Evolutionary conservation across 1,140 invertebrate species (phyloP).

Genomic region (Apis cerana): DNA sequence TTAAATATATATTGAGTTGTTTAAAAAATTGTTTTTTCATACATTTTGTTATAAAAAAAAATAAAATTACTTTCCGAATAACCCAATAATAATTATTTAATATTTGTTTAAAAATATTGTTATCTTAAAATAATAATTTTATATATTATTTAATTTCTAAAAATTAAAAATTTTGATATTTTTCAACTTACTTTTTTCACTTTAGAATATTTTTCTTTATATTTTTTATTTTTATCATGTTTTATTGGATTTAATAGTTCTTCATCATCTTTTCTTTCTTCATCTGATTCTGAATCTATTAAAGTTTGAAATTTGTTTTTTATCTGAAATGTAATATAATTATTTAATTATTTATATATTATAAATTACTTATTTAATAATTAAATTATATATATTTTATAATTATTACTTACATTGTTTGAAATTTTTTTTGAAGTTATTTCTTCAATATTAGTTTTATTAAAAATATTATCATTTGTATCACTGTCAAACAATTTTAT

Average conservation of each 20-base stretch:
- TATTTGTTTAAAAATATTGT: neutral
- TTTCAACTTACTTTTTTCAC: conserved; percentile 27
- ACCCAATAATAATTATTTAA: neutral
- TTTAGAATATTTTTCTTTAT: conserved; percentile 19
- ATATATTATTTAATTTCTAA: neutral
- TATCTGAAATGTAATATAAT: conserved; percentile 12
- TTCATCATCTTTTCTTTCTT: conserved; percentile 16
- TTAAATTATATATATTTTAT: neutral
- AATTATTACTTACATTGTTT: neutral
- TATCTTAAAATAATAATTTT: neutral
- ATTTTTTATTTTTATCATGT: conserved; percentile 8
- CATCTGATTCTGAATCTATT: conserved; percentile 56
- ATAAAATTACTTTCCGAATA: no score
- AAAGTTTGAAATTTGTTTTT: conserved; percentile 1
- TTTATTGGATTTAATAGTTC: conserved; percentile 2
- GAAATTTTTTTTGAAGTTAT: neutral
- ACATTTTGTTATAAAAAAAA: no score
- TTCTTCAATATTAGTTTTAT: neutral
- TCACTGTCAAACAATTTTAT: conserved; percentile 55
- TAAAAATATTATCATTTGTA: conserved; percentile 41
- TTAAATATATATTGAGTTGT: no score
- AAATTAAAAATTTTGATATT: neutral
- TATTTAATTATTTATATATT: neutral
- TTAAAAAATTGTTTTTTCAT: no score
- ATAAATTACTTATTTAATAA: conserved; percentile 9